Base-by-base conservation (phyloP, 2,888 invertebrate genomes). In the Drosophila macrospina region DNA sequence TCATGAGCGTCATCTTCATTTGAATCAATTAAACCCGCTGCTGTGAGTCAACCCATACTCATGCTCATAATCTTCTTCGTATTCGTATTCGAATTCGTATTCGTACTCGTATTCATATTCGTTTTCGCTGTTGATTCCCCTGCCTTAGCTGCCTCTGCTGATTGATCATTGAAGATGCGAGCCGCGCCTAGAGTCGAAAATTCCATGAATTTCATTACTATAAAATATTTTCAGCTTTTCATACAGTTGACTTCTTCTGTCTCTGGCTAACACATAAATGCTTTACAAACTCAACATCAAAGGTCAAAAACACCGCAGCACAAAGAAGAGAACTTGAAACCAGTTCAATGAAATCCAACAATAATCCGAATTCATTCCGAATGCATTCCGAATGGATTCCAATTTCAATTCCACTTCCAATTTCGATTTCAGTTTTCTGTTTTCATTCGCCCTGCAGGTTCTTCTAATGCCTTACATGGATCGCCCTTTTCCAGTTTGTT, bases 1-100 rank as follows among this genome's bases (percentile, higher is more conserved):
- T 48, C 41, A 52, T 30, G 62, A 61, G 54, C 73, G 50, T 68
- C 73, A 56, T 77, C 82, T 83, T 80, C 83, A 78, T 86, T 82
- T 82, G 83, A 82, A 86, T 82, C 86, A 82, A 82, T 82, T 82
- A 83, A 82, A 66, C 74, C 66, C 55, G 76, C 74, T 80, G 67
- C 52, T 69, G 56, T 55, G 45, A 75, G 54, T 83, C 81, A 70
- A 80, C 54, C 63, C 71, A 65, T 57, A 70, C 63, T 66, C 69
- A 68, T 74, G 36, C 15, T 51, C 28, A 36, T 56, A 34, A 41
- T 60, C 69, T 7, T 48, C n/a, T n/a, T 55, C 20, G 32, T 54
- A 47, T 64, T 63, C 20, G 44, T 55, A 30, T 52, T 59, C 8
- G 36, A 51, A 32, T 60, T 73, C 42, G 51, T 76, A 48, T 64